Evolutionary conservation across 2,888 invertebrate species (phyloP).

Genomic region (Cylloceria caligata): DNA sequence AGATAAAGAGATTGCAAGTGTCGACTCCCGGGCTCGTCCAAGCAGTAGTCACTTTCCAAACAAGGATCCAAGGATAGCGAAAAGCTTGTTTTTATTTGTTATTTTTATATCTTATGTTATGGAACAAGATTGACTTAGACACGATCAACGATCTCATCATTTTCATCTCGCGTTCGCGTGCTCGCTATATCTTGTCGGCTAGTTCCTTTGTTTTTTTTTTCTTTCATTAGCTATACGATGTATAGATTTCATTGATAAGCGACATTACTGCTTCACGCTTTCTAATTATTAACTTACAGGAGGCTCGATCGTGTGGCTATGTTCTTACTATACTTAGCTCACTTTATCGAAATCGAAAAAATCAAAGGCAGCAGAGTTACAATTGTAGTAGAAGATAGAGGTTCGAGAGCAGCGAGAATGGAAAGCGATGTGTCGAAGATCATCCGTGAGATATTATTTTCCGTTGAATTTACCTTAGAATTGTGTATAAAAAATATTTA

Average conservation of each 20-base stretch:
- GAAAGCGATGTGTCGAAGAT: constrained; percentile 14
- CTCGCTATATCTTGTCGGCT: constrained; percentile 2
- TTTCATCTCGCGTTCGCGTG: constrained; percentile 36
- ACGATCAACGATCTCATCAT: neutral
- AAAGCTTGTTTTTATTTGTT: neutral
- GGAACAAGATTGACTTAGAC: neutral
- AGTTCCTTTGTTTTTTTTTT: constrained; percentile 15
- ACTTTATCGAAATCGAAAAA: constrained; percentile 33
- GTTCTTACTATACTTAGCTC: neutral
- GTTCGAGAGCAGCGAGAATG: neutral
- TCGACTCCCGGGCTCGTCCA: neutral
- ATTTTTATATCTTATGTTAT: neutral
- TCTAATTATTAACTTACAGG: constrained; percentile 30
- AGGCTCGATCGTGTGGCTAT: neutral
- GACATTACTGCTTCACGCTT: constrained; percentile 39
- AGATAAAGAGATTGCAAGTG: neutral
- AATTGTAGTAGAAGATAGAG: neutral
- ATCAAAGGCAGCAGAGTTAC: constrained; percentile 4
- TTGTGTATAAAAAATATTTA: neutral
- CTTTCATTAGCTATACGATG: neutral
- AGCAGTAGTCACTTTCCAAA: neutral
- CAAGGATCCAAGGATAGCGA: neutral
- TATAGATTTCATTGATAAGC: constrained; percentile 2
- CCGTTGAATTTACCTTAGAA: neutral
- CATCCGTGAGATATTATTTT: neutral